Base-by-base conservation (phyloP, 2,797 vertebrate species). In the Sphenodon punctatus region DNA sequence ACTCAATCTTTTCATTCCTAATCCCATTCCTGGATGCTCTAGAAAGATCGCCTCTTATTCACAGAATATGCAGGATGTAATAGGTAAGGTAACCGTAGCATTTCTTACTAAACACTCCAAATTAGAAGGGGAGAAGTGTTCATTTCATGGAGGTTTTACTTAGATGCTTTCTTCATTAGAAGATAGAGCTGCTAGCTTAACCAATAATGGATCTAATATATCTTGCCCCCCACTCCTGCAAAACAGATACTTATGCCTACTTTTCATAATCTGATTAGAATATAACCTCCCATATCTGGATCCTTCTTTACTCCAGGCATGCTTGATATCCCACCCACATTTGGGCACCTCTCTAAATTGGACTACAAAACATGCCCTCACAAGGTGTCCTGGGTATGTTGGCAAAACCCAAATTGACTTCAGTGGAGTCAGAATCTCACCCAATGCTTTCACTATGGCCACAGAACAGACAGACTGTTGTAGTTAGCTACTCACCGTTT, bases 401-500 rank as follows among this genome's bases (percentile, higher is more conserved):
- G n/a, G n/a, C n/a, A n/a, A n/a, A n/a, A n/a, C n/a, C n/a, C n/a
- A n/a, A n/a, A n/a, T n/a, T n/a, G n/a, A n/a, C n/a, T n/a, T n/a
- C n/a, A n/a, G n/a, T n/a, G n/a, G n/a, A n/a, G n/a, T n/a, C n/a
- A n/a, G n/a, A n/a, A n/a, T n/a, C n/a, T n/a, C n/a, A n/a, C n/a
- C n/a, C n/a, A n/a, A 25, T 4, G 46, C 48, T 51, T 25, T 15
- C 14, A 27, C 27, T n/a, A 48, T 51, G 49, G n/a, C 49, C 49
- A 53, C 27, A 53, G 48, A 49, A 14, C 16, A 36, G 16, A 14
- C 30, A 49, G 27, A 41, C 10, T 39, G 49, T 19, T 65, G 11
- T 17, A 39, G 7, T 46, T 22, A 19, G 30, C 2, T 2, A 75
- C 95, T 95, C 87, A 98, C 97, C 94, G 95, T 73, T 5, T 93